These are phyloP conservation scores for Lasioglossum albipes DNA, from an alignment of 1,140 invertebrate genomes.

Conservation along the genomic window DNA sequence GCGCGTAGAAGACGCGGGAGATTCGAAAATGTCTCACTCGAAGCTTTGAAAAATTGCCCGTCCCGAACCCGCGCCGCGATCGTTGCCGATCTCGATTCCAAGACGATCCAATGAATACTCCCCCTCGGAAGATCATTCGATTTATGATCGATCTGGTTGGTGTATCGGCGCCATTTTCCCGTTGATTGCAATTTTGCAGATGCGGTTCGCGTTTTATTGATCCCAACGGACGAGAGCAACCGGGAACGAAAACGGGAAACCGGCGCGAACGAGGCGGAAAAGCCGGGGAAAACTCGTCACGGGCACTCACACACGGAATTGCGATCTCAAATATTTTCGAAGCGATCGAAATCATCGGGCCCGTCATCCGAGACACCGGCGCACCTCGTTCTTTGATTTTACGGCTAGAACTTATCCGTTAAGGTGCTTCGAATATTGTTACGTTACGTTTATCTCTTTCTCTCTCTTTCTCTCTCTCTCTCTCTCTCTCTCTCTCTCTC, in stretches of 20 bases:
- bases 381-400: conserved; percentile 43
- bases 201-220: conserved; percentile 24
- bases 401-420: conserved; percentile 65
- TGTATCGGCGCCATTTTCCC: not conserved
- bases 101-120: too few species aligned
- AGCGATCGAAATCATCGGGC: not conserved
- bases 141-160: conserved; percentile 29
- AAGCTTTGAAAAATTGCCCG: too few species aligned
- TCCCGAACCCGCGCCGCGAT: too few species aligned
- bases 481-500: not conserved
- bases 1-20: not conserved
- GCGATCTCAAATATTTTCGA: not conserved
- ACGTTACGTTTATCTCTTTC: conserved; percentile 58
- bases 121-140: not conserved
- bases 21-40: too few species aligned
- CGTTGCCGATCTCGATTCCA: not conserved
- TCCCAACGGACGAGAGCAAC: not conserved
- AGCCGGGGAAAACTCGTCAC: not conserved
- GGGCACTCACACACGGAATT: not conserved
- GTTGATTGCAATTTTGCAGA: not conserved
- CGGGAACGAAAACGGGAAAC: not conserved
- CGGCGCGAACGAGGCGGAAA: not conserved
- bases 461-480: too few species aligned
- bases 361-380: conserved; percentile 21
- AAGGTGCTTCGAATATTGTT: conserved; percentile 76